Evolutionary conservation across 2,888 invertebrate species (phyloP).

Genomic region (Trilocha varians): DNA sequence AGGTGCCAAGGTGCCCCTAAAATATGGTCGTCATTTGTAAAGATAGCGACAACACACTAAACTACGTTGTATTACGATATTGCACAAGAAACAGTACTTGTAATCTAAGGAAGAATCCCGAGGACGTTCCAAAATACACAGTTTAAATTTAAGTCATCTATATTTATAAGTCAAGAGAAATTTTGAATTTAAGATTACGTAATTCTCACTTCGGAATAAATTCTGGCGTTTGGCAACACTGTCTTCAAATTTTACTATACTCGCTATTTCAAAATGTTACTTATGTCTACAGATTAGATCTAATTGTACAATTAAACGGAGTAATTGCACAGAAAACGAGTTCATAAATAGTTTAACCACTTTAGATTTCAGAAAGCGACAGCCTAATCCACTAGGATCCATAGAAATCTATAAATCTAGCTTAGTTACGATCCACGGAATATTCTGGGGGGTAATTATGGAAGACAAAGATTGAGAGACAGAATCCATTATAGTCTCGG

Average conservation of each 20-base stretch:
- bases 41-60: constrained; percentile 24
- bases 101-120: constrained; percentile 26
- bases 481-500: constrained; percentile 11
- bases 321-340: background rate
- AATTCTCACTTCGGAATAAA: background rate
- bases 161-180: background rate
- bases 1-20: constrained; percentile 41
- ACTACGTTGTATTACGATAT: constrained; percentile 28
- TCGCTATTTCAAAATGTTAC: background rate
- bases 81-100: constrained; percentile 19
- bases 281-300: background rate
- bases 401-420: background rate
- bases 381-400: background rate
- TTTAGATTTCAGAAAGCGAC: background rate
- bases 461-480: background rate
- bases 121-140: constrained; percentile 27
- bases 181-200: background rate
- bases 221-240: background rate
- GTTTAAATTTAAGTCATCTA: constrained; percentile 4
- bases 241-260: background rate
- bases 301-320: background rate
- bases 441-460: background rate
- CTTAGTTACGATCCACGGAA: background rate
- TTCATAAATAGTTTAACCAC: background rate
- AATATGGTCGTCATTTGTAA: constrained; percentile 39